A percentile compares a stretch with the other conserved stretches of the same genome.
Evolutionary conservation across 2,113 vertebrate species (phyloP).

Genomic region (Mesembrinibis cayennensis): DNA sequence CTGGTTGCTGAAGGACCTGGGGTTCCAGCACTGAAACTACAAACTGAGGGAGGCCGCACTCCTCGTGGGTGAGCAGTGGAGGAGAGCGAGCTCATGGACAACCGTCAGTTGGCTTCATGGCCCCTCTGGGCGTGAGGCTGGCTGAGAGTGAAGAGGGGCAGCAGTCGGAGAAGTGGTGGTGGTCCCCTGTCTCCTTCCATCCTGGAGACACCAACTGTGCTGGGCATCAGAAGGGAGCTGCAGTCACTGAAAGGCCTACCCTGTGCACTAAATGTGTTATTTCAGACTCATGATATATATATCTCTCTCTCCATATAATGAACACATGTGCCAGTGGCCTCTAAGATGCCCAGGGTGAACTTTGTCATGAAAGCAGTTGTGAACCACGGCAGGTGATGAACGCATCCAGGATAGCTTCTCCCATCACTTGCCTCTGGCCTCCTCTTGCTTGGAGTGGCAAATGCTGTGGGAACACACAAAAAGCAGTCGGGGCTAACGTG

Average conservation of each 20-base stretch:
- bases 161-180: not conserved
- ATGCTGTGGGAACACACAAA: not conserved
- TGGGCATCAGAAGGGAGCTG: not conserved
- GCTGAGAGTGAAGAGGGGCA: not conserved
- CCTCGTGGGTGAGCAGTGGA: not conserved
- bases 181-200: not conserved
- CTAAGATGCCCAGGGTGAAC: not conserved
- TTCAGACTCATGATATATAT: not conserved
- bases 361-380: not conserved
- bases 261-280: not conserved
- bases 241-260: not conserved
- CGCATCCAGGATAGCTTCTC: accelerated
- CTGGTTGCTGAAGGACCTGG: not conserved
- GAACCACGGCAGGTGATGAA: not conserved
- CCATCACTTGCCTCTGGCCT: not conserved
- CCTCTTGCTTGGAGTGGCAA: not conserved
- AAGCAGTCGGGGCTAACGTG: accelerated
- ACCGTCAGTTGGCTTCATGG: not conserved
- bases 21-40: not conserved
- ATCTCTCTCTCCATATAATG: accelerated
- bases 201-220: accelerated
- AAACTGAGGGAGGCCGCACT: not conserved
- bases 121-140: not conserved
- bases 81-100: not conserved
- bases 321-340: not conserved